Base-by-base conservation (phyloP, 2,797 vertebrate genomes). In the Acrocephalus scirpaceus region DNA sequence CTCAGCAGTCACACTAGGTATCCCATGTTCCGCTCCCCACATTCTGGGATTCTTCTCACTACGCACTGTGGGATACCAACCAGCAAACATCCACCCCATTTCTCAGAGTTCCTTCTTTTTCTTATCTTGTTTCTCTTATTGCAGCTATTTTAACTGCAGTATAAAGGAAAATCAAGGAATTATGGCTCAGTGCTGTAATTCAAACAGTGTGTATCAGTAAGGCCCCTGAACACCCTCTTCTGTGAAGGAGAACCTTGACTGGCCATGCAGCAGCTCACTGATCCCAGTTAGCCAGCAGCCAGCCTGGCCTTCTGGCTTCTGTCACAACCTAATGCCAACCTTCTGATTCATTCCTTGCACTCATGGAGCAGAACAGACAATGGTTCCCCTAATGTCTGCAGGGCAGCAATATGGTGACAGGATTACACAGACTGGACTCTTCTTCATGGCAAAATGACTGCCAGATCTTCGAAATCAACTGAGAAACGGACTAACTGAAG, bases 31-130 rank as follows among this genome's bases (percentile, higher is more conserved):
- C 67, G 42, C 69, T 65, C 75, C 53, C 17, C 36, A 13, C 0
- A 0, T 15, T 27, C 62, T 16, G 50, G 29, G 21, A 34, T 34
- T 56, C 40, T 36, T 67, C 78, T 71, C 22, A 7, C 61, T 11
- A 4, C 0, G 0, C 18, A 2, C 27, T 6, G 22, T 2, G 16
- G 29, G 21, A 56, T 27, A 38, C 8, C 16, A 30, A 27, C 3
- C 29, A 57, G 61, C 53, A 45, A 70, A 11, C 22, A n/a, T 8
- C 30, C 13, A 13, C 15, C 2, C 14, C 22, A 7, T 38, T 75
- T 40, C 70, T 45, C 72, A 32, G 3, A 36, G 54, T 13, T 34
- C 12, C 38, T 88, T 40, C 25, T 36, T 61, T 53, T 69, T 30
- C 3, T 27, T 16, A 8, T 13, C 14, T 18, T 7, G 3, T 16